These are phyloP conservation scores for Gobionotothen gibberifrons DNA, from an alignment of 2,797 vertebrate genomes.

Conservation along the genomic window DNA sequence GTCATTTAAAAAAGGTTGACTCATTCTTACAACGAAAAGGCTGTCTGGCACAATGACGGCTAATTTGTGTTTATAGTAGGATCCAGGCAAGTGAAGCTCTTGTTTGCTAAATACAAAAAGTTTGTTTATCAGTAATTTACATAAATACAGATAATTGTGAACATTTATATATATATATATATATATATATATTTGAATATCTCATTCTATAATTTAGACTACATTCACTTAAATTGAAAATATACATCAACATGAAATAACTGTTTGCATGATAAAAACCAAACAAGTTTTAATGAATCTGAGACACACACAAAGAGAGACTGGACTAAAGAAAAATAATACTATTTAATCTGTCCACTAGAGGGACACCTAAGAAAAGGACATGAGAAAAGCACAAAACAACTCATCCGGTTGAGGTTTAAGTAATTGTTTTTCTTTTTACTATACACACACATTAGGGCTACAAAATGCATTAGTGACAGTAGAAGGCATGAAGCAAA, in stretches of 20 bases:
- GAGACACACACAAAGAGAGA: too few species aligned
- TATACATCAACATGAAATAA: not conserved
- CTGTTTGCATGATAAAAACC: not conserved
- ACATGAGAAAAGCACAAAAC: not conserved
- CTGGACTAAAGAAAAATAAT: not conserved
- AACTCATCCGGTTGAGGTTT: not conserved
- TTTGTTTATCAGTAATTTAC: not conserved
- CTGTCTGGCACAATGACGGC: not conserved
- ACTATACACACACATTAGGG: conserved; percentile 6
- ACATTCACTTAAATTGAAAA: not conserved
- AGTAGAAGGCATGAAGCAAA: not conserved
- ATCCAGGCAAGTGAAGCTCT: not conserved
- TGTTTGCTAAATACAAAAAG: not conserved
- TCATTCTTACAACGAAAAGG: not conserved
- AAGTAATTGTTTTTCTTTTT: conserved; percentile 6
- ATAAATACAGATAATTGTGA: not conserved
- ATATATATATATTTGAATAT: too few species aligned
- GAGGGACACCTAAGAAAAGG: conserved; percentile 55
- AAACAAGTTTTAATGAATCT: not conserved
- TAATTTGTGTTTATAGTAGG: not conserved
- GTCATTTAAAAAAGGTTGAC: conserved; percentile 2
- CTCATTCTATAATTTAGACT: too few species aligned
- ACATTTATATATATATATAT: not conserved
- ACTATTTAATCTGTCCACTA: conserved; percentile 63
- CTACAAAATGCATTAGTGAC: not conserved